These are phyloP conservation scores for Caenorhabditis sp. DNA, from an alignment of 2,888 invertebrate genomes.

Conservation along the genomic window DNA sequence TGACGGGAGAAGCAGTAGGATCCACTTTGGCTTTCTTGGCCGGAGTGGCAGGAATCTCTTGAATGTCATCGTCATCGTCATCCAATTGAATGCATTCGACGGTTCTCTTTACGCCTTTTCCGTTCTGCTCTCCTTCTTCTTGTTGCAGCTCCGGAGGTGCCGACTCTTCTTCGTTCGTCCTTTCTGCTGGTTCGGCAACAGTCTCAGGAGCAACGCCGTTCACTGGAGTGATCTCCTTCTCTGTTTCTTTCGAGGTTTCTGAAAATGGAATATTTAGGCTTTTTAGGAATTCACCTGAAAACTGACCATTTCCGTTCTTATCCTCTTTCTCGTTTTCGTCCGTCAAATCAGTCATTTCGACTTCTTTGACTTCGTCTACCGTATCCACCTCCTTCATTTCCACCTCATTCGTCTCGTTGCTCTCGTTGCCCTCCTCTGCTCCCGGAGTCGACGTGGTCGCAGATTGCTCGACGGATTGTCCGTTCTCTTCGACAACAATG, in stretches of 20 bases:
- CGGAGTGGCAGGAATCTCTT: constrained; percentile 19
- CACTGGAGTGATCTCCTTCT: too few relatives aligned
- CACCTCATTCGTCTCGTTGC: not conserved
- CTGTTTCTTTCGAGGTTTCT: too few relatives aligned
- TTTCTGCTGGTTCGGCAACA: not conserved
- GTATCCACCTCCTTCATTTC: not conserved
- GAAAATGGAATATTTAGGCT: not conserved
- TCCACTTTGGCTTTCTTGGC: constrained; percentile 32
- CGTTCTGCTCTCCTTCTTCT: constrained; percentile 13
- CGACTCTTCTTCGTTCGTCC: not conserved
- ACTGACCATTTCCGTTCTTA: not conserved
- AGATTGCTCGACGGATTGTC: not conserved
- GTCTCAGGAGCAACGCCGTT: too few relatives aligned
- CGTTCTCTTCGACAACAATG: not conserved
- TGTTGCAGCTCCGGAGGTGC: too few relatives aligned
- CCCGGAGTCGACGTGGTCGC: not conserved
- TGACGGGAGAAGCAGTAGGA: not conserved
- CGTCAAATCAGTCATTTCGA: too few relatives aligned
- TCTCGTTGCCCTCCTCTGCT: not conserved
- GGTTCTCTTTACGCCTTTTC: constrained; percentile 32
- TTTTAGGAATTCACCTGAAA: not conserved
- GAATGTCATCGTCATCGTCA: constrained; percentile 59
- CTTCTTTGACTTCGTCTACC: too few relatives aligned
- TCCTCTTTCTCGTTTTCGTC: too few relatives aligned
- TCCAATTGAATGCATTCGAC: constrained; percentile 69